Conservation (phyloP, 2,797 vertebrate genomes). For the Staurois parvus region DNA sequence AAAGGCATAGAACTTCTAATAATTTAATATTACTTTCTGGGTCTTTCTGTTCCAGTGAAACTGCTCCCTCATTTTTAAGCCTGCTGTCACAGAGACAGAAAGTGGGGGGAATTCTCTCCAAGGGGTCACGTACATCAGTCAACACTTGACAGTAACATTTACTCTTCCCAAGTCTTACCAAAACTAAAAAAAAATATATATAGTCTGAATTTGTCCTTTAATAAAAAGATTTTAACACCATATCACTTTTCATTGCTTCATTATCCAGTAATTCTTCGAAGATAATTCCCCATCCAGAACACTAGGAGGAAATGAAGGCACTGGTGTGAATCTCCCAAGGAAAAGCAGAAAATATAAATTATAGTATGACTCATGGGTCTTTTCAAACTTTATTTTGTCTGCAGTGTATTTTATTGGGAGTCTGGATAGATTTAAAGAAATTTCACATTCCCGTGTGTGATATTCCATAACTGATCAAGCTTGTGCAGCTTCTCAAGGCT, state of each 20-base stretch:
- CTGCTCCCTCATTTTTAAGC: no score
- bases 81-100: no score
- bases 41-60: no score
- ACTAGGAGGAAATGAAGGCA: conserved; percentile 22
- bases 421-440: conserved; percentile 60
- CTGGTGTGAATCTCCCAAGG: conserved; percentile 38
- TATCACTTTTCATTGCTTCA: conserved; percentile 15
- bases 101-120: no score
- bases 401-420: conserved; percentile 55
- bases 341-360: conserved; percentile 43
- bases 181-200: neutral
- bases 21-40: no score
- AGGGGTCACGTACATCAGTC: no score
- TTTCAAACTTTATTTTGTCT: conserved; percentile 57
- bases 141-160: no score
- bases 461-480: conserved; percentile 39
- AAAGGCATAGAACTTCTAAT: no score
- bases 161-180: neutral
- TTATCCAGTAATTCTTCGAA: conserved; percentile 11
- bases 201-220: neutral
- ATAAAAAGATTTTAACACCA: neutral
- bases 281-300: neutral
- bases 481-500: conserved; percentile 29
- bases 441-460: conserved; percentile 55
- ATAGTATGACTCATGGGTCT: conserved; percentile 33